Percentiles rank a stretch among this genome's conserved stretches.
These are phyloP conservation scores for Halocynthia roretzi DNA, from an alignment of 23 tunicate genomes.

Conservation along the genomic window DNA sequence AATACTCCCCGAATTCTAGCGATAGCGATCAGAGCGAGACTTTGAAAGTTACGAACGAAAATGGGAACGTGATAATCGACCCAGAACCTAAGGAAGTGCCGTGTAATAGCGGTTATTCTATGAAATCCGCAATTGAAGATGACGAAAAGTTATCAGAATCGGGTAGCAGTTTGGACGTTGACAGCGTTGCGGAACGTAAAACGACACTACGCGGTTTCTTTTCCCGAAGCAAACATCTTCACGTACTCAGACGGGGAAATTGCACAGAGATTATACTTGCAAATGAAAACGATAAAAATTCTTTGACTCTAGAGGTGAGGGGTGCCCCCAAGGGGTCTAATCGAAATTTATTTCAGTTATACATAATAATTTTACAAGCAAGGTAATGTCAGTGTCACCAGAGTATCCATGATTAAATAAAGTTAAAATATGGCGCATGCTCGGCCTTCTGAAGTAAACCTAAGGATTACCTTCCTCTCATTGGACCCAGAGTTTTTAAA, in stretches of 20 bases:
- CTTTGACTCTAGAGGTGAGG: conserved; percentile 57
- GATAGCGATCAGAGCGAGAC: not conserved
- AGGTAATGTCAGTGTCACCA: too few species aligned
- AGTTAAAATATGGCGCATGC: too few species aligned
- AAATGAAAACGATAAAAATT: conserved; percentile 34
- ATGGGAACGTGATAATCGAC: not conserved
- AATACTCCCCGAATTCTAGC: not conserved
- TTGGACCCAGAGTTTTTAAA: too few species aligned
- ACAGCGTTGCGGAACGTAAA: too few species aligned
- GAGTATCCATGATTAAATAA: too few species aligned
- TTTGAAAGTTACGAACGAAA: not conserved
- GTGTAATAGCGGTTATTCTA: not conserved
- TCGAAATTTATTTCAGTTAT: not conserved
- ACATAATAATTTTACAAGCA: too few species aligned
- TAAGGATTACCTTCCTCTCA: too few species aligned
- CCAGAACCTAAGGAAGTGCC: not conserved
- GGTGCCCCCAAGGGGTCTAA: not conserved
- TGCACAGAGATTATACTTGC: conserved; percentile 67
- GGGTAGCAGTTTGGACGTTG: not conserved
- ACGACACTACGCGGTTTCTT: conserved; percentile 2
- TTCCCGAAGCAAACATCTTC: conserved; percentile 30
- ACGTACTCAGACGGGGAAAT: conserved; percentile 43
- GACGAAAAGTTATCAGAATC: not conserved
- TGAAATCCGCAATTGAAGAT: not conserved
- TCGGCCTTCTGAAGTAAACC: too few species aligned